These are phyloP conservation scores for Tinea trinotella DNA, from an alignment of 2,888 invertebrate genomes.

Conservation along the genomic window DNA sequence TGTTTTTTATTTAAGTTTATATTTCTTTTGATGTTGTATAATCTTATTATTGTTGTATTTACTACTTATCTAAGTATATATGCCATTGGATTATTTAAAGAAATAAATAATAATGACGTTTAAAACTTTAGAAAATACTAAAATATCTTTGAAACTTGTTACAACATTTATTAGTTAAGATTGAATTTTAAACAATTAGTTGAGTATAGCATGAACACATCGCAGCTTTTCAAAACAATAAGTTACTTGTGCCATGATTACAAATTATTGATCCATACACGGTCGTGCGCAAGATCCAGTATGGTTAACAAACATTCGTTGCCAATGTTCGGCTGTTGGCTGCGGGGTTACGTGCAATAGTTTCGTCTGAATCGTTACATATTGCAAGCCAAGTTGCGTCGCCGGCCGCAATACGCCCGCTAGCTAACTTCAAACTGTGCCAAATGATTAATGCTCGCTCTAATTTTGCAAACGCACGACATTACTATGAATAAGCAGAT, in stretches of 20 bases:
- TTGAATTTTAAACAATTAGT: too few relatives aligned
- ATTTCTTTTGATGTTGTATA: too few relatives aligned
- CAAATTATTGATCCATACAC: conserved; percentile 43
- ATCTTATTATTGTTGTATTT: too few relatives aligned
- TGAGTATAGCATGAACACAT: too few relatives aligned
- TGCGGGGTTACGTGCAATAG: conserved; percentile 48
- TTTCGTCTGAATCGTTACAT: conserved; percentile 42
- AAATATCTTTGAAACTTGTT: too few relatives aligned
- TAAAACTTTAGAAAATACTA: too few relatives aligned
- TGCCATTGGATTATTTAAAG: too few relatives aligned
- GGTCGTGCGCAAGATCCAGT: conserved; percentile 46
- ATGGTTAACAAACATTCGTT: conserved; percentile 51
- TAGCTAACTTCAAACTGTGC: conserved; percentile 38
- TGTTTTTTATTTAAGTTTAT: too few relatives aligned
- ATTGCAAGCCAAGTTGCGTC: conserved; percentile 65
- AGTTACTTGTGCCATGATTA: neutral
- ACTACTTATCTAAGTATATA: too few relatives aligned
- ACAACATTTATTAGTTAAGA: too few relatives aligned
- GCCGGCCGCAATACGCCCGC: conserved; percentile 27
- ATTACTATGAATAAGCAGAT: neutral
- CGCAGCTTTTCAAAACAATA: too few relatives aligned
- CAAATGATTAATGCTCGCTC: conserved; percentile 50
- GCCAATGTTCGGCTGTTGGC: conserved; percentile 36
- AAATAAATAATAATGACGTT: too few relatives aligned
- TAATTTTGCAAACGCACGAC: conserved; percentile 29